phyloP scores from a whole-genome alignment of 2,113 vertebrate genomes.

The Charina bottae region DNA sequence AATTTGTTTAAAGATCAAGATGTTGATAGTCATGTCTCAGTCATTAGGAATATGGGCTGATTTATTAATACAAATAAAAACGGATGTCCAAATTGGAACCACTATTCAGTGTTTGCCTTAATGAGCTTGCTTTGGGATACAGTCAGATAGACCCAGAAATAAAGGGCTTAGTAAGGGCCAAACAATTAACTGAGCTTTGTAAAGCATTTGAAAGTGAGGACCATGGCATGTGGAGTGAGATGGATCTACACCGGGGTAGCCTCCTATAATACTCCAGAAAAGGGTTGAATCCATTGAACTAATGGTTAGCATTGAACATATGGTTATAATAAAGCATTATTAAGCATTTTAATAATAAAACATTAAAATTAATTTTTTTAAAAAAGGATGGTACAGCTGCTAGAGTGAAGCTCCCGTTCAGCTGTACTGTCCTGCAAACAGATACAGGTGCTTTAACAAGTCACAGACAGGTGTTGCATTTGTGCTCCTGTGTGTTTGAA shows the following conservation, averaged over 20 bases:
- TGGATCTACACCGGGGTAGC: not conserved
- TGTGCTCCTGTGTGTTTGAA: not conserved
- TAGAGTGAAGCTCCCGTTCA: not conserved
- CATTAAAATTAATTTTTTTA: not conserved
- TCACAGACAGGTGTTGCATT: not conserved
- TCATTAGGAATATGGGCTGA: not conserved
- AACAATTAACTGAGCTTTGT: too few species aligned
- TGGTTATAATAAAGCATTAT: not conserved
- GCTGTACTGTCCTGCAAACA: not conserved
- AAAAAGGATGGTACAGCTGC: not conserved
- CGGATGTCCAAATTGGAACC: not conserved
- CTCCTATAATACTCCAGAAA: not conserved
- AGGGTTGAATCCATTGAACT: not conserved
- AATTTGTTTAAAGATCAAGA: not conserved
- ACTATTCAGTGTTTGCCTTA: not conserved
- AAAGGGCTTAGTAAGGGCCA: too few species aligned
- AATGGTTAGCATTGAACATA: not conserved
- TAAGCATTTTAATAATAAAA: not conserved
- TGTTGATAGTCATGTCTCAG: not conserved
- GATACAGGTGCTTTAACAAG: not conserved
- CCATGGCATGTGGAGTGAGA: not conserved
- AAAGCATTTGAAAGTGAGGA: too few species aligned
- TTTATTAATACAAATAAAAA: not conserved
- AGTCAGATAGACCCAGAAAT: too few species aligned
- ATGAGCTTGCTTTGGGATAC: too few species aligned